Evolutionary conservation across 1,140 invertebrate species (phyloP), one percentile per base, ranked within the genome.

Genomic region (Caenorhabditis tropicalis): DNA sequence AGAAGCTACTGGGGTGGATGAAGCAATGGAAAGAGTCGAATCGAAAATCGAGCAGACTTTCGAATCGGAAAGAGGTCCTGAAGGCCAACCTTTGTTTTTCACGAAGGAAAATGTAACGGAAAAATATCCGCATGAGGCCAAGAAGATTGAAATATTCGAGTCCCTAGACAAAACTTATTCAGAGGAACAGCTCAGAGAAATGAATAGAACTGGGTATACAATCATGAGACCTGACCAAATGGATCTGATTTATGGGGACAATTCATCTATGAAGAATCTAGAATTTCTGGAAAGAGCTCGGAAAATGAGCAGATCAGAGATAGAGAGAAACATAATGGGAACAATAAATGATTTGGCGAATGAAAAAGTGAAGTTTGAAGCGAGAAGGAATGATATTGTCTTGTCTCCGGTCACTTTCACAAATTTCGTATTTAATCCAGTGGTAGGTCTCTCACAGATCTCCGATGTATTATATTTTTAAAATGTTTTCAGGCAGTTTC

Each of bases 91-190:
- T 7, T 84, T 89, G n/a, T 90, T 86, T 65, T 89, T 90, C 82
- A 90, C 89, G 4, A 90, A 91, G 58, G 58, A 90, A 56, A 90
- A 90, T 70, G 84, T 91, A 6, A 89, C 89, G 19, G 83, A 86
- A 27, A 85, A 82, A 43, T 90, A 89, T 39, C 84, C 90, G n/a
- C 60, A 82, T 31, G 90, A 90, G 79, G 85, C 39, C 3, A 65
- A 81, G 21, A 91, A 91, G 70, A 84, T 89, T 27, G 89, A 91
- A 43, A 79, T 85, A 24, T 88, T 86, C 29, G 89, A 89, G 46
- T 33, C 56, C 36, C 79, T 90, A n/a, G 70, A 82, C n/a, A 81
- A 65, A 19, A 86, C 82, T 3, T 87, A 89, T 70, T 86, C 79
- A 2, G 79, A 82, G 33, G 74, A 89, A 53, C 89, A 90, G 51